These are phyloP conservation scores for Eupithecia insigniata DNA, from an alignment of 2,888 invertebrate genomes.

Conservation along the genomic window DNA sequence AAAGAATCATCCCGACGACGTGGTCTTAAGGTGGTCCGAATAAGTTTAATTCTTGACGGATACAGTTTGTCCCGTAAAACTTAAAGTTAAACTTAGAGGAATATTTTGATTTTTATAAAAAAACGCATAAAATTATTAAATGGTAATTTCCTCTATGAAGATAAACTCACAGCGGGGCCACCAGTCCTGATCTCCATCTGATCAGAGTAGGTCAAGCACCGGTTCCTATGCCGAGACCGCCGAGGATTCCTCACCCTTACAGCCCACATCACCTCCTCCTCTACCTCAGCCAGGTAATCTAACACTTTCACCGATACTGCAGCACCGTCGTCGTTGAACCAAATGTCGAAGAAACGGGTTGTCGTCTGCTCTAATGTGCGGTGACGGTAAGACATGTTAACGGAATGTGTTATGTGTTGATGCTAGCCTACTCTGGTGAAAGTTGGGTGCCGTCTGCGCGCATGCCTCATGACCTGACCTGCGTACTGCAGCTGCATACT, in stretches of 20 bases:
- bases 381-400: slow-evolving; percentile 16
- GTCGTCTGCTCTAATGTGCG: not conserved
- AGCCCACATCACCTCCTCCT: slow-evolving; percentile 6
- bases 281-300: slow-evolving; percentile 11
- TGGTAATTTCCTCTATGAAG: not conserved
- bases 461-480: slow-evolving; percentile 19
- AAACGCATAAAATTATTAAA: not conserved
- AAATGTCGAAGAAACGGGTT: slow-evolving; percentile 20
- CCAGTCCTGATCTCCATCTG: slow-evolving; percentile 14
- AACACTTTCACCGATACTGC: slow-evolving; percentile 16
- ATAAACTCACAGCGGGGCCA: slow-evolving; percentile 17
- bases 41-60: not conserved
- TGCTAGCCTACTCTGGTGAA: not conserved
- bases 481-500: slow-evolving; percentile 30
- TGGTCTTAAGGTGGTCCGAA: not conserved
- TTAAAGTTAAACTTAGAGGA: not conserved
- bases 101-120: not conserved
- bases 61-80: too few relatives aligned
- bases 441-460: slow-evolving; percentile 8
- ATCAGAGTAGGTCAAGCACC: slow-evolving; percentile 17
- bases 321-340: slow-evolving; percentile 7
- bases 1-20: not conserved
- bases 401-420: not conserved
- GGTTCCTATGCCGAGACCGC: slow-evolving; percentile 13
- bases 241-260: not conserved